Percentiles rank a stretch among this genome's conserved stretches.
Conservation (phyloP, 1,140 invertebrate species). For the Drosophila ananassae region DNA sequence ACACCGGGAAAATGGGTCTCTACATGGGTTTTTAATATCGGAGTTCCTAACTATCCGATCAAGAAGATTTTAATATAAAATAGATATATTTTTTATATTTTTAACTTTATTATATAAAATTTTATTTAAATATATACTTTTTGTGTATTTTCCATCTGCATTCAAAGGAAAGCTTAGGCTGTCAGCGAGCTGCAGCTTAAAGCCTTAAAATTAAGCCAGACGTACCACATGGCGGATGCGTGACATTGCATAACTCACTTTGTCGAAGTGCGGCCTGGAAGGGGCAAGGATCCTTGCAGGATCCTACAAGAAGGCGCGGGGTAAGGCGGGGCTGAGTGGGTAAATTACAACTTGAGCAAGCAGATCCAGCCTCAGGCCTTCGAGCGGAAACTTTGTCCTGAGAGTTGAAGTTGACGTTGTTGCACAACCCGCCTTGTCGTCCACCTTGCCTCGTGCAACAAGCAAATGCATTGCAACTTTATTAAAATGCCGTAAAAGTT, state of each 20-base stretch:
- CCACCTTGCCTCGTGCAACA: constrained; percentile 37
- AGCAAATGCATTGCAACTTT: constrained; percentile 80
- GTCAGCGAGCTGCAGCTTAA: constrained; percentile 67
- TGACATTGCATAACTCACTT: constrained; percentile 70
- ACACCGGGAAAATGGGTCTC: constrained; percentile 1
- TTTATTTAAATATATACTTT: neutral
- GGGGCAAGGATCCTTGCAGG: too few relatives aligned
- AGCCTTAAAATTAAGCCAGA: constrained; percentile 56
- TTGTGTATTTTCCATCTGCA: neutral
- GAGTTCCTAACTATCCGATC: too few relatives aligned
- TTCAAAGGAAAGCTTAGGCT: constrained; percentile 44
- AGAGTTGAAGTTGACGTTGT: constrained; percentile 41
- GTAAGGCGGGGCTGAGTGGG: constrained; percentile 14
- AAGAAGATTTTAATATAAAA: too few relatives aligned
- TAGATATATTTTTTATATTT: too few relatives aligned
- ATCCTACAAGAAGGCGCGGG: neutral
- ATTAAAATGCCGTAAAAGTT: constrained; percentile 83
- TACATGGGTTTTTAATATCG: too few relatives aligned
- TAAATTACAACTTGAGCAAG: constrained; percentile 61
- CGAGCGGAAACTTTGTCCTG: constrained; percentile 69
- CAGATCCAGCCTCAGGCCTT: constrained; percentile 38
- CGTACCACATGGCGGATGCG: constrained; percentile 61
- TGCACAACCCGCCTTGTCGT: neutral
- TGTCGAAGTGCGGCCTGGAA: constrained; percentile 5
- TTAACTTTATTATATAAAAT: too few relatives aligned